These are phyloP conservation scores for Crossocerus cetratus DNA, from an alignment of 2,888 invertebrate genomes.

Conservation along the genomic window DNA sequence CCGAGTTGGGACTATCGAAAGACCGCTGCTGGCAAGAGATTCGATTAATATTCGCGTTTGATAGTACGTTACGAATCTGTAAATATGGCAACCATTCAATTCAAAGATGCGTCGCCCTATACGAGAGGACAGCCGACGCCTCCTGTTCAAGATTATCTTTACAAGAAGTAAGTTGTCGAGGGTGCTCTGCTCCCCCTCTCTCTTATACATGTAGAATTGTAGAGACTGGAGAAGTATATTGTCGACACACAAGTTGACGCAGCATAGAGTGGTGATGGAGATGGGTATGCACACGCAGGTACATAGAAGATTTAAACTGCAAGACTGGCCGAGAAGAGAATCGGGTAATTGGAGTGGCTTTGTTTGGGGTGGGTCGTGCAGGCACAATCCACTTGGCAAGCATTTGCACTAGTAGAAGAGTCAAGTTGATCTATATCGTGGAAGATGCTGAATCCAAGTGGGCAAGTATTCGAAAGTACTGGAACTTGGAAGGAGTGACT, in stretches of 20 bases:
- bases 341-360: slow-evolving; percentile 77
- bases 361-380: slow-evolving; percentile 81
- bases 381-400: slow-evolving; percentile 81
- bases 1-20: too few species aligned
- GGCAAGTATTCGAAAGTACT: slow-evolving; percentile 77
- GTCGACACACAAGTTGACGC: too few species aligned
- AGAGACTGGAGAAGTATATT: too few species aligned
- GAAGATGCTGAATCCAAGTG: slow-evolving; percentile 79
- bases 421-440: slow-evolving; percentile 79
- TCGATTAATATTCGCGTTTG: too few species aligned
- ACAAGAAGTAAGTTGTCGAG: slow-evolving; percentile 78
- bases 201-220: too few species aligned
- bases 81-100: slow-evolving; percentile 79
- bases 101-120: slow-evolving; percentile 78
- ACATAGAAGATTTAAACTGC: slow-evolving; percentile 74
- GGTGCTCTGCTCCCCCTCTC: too few species aligned
- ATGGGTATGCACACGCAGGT: slow-evolving; percentile 66
- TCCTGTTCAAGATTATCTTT: slow-evolving; percentile 77
- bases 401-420: slow-evolving; percentile 77
- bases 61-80: too few species aligned
- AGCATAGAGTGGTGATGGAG: too few species aligned
- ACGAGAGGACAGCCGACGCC: slow-evolving; percentile 65
- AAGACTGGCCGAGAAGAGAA: slow-evolving; percentile 59
- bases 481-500: slow-evolving; percentile 77
- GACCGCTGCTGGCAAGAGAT: too few species aligned